A percentile compares a stretch with the other conserved stretches of the same genome.
phyloP scores from a whole-genome alignment of 2,888 invertebrate species.

The Epinotia brunnichana region DNA sequence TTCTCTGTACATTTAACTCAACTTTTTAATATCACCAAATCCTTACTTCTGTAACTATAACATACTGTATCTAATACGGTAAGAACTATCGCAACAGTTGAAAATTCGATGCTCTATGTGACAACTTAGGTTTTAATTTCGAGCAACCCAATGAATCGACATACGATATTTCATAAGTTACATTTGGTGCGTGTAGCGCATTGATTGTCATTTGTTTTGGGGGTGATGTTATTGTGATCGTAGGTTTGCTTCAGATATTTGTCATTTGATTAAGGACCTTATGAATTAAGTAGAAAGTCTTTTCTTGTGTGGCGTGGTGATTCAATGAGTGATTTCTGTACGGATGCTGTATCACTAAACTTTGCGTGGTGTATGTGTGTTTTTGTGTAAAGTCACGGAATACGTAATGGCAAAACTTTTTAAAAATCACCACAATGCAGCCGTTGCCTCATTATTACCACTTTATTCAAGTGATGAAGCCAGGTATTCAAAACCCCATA shows the following conservation, averaged over 20 bases:
- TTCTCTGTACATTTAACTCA: no score
- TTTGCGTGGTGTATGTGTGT: background rate
- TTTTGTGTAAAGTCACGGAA: no score
- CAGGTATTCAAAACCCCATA: no score
- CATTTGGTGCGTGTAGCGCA: constrained; percentile 38
- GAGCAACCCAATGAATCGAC: background rate
- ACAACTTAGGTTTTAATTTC: background rate
- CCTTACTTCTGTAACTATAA: background rate
- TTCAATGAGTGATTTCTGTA: background rate
- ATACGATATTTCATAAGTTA: constrained; percentile 8
- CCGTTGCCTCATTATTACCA: no score
- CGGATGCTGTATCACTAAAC: background rate
- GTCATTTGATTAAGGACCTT: background rate
- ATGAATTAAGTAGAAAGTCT: background rate
- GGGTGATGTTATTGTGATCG: constrained; percentile 3
- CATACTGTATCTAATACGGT: constrained; percentile 7
- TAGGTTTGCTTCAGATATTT: background rate
- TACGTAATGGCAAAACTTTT: no score
- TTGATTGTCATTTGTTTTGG: constrained; percentile 44
- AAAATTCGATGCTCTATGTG: background rate
- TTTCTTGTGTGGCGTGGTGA: background rate
- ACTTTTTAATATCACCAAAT: no score
- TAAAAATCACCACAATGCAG: no score
- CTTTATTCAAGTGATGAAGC: no score
- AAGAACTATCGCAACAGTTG: background rate